Conservation (phyloP, 1,140 invertebrate genomes). For the Stenopsyche tienmushanensis region DNA sequence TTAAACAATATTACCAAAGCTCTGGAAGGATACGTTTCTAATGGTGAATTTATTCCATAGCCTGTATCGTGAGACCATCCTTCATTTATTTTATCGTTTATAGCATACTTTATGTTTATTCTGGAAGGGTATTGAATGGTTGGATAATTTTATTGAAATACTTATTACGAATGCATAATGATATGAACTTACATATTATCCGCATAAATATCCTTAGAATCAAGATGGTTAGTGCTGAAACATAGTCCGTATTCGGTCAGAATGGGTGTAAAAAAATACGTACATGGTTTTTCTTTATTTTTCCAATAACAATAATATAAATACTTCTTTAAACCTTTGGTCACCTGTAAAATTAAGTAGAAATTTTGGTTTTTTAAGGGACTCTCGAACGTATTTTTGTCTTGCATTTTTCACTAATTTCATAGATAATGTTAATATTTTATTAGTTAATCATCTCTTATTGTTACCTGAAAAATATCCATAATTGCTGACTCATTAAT, state of each 20-base stretch:
- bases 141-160: neutral
- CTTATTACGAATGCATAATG: no score
- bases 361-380: no score
- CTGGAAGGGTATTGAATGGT: neutral
- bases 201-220: slow-evolving; percentile 58
- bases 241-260: slow-evolving; percentile 70
- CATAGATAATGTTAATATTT: no score
- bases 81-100: no score
- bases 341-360: no score
- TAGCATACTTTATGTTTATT: no score
- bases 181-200: slow-evolving; percentile 50
- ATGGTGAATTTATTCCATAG: neutral
- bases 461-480: no score
- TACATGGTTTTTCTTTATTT: slow-evolving; percentile 53
- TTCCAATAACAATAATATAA: slow-evolving; percentile 60
- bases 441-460: no score
- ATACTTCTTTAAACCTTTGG: no score
- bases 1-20: neutral
- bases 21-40: slow-evolving; percentile 1
- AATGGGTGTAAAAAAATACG: slow-evolving; percentile 60
- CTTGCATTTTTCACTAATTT: no score
- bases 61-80: slow-evolving; percentile 6
- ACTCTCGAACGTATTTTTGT: no score
- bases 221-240: slow-evolving; percentile 68
- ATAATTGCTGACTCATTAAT: no score